Percentiles rank a stretch among this genome's conserved stretches.
Evolutionary conservation across 1,140 invertebrate species (phyloP).

Genomic region (Zophobas atratus): DNA sequence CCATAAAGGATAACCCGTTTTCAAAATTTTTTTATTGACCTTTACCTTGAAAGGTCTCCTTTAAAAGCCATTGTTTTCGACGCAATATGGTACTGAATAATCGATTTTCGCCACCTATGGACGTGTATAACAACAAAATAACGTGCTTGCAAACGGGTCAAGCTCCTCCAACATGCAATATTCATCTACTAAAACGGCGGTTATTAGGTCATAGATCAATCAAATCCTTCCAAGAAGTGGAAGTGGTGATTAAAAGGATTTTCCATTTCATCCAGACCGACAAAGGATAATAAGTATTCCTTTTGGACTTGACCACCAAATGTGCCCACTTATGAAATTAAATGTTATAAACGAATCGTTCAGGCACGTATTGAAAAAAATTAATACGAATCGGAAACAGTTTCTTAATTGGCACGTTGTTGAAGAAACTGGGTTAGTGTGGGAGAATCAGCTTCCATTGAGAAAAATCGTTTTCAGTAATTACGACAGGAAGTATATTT

Average conservation of each 20-base stretch:
- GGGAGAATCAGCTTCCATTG: neutral
- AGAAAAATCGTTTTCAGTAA: conserved; percentile 14
- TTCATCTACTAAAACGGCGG: conserved; percentile 31
- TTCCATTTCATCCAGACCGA: conserved; percentile 26
- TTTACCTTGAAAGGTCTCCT: no score
- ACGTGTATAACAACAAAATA: neutral
- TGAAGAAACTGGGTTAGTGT: conserved; percentile 15
- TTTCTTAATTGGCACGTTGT: neutral
- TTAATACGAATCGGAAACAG: neutral
- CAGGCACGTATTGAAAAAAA: conserved; percentile 5
- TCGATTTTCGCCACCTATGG: conserved; percentile 1
- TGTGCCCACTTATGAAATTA: conserved; percentile 14
- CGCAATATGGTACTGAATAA: neutral
- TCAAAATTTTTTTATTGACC: no score
- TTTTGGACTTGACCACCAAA: conserved; percentile 2
- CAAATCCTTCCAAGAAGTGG: conserved; percentile 27
- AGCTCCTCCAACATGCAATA: conserved; percentile 38
- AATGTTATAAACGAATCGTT: conserved; percentile 11
- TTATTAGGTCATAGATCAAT: conserved; percentile 48
- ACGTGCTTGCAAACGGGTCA: conserved; percentile 21
- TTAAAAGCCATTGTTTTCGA: no score
- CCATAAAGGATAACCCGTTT: no score
- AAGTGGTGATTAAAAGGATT: conserved; percentile 32
- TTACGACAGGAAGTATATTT: conserved; percentile 24
- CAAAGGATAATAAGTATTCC: conserved; percentile 26